phyloP scores from a whole-genome alignment of 1,140 invertebrate species.

The Zaprionus davidi region DNA sequence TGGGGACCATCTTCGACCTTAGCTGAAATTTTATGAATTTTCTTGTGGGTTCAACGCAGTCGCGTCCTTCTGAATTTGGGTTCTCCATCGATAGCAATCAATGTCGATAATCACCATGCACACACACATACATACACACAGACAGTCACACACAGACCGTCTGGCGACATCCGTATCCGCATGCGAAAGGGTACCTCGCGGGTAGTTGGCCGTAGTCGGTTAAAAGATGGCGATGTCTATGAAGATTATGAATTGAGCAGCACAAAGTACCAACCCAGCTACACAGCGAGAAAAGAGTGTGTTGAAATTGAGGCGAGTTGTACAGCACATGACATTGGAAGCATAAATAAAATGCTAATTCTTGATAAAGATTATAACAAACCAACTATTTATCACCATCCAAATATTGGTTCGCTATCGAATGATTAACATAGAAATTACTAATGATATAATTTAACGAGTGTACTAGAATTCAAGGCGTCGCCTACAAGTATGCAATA shows the following conservation, averaged over 20 bases:
- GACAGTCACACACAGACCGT: constrained; percentile 2
- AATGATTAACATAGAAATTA: too few relatives aligned
- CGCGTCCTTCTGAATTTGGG: neutral
- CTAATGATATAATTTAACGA: too few relatives aligned
- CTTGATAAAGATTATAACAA: too few relatives aligned
- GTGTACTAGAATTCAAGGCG: too few relatives aligned
- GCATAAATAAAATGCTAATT: too few relatives aligned
- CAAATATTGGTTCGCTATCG: too few relatives aligned
- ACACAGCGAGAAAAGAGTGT: neutral
- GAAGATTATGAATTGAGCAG: neutral
- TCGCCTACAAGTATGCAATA: too few relatives aligned
- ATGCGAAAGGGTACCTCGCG: neutral
- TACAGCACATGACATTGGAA: too few relatives aligned
- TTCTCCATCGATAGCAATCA: constrained; percentile 38
- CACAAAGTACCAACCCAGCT: neutral
- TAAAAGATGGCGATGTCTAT: neutral
- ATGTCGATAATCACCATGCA: constrained; percentile 24
- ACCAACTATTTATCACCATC: too few relatives aligned
- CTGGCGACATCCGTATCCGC: constrained; percentile 27
- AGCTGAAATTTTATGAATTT: constrained; percentile 9
- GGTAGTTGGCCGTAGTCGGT: neutral
- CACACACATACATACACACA: constrained; percentile 15
- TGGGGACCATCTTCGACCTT: neutral
- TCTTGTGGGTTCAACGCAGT: neutral
- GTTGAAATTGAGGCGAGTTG: neutral